A percentile compares a stretch with the other conserved stretches of the same genome.
Conservation (phyloP, 2,113 vertebrate genomes). For the Engystomops pustulosus region DNA sequence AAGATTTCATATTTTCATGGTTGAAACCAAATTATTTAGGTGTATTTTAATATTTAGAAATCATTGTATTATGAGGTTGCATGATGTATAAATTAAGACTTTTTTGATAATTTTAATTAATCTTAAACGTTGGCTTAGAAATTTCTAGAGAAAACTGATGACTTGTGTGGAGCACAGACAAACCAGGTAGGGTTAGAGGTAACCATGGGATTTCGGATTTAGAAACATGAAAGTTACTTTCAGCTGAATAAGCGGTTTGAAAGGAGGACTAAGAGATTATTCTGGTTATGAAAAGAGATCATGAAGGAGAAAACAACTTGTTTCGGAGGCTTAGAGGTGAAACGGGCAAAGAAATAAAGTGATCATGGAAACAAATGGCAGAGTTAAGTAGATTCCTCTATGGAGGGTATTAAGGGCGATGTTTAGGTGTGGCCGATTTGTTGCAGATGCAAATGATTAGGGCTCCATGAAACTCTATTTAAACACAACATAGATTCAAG, state of each 20-base stretch:
- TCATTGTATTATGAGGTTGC: neutral
- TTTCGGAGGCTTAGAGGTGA: neutral
- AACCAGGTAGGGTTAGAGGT: neutral
- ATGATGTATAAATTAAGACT: no score
- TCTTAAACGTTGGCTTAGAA: neutral
- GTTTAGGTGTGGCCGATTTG: neutral
- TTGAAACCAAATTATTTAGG: no score
- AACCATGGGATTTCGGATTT: conserved; percentile 20
- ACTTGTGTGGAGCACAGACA: neutral
- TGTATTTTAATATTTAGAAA: neutral
- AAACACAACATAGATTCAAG: no score
- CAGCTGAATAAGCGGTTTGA: conserved; percentile 28
- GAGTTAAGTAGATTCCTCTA: no score
- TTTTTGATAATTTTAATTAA: no score
- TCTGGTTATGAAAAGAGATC: conserved; percentile 15
- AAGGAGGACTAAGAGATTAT: conserved; percentile 31
- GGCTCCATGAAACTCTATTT: no score
- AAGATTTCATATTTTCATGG: no score
- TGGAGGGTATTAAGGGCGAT: neutral
- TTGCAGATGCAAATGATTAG: no score
- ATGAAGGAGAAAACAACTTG: conserved; percentile 5
- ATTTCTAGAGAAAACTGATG: neutral
- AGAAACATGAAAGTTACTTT: conserved; percentile 28
- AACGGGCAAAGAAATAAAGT: neutral
- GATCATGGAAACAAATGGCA: neutral